Evolutionary conservation across 2,888 invertebrate species (phyloP).

Genomic region (Odontocerum albicorne): DNA sequence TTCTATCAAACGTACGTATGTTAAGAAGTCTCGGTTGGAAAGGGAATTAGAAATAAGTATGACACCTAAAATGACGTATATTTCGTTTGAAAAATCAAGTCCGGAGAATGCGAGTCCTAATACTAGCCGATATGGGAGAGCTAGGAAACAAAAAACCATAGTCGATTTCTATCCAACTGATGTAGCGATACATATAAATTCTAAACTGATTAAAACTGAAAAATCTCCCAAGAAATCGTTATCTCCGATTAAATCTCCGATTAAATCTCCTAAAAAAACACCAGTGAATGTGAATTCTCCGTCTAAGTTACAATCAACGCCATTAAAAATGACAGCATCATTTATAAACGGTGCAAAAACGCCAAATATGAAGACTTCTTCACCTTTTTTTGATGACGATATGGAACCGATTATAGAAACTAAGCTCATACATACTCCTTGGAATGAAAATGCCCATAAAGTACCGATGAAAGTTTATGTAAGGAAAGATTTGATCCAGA

Average conservation of each 20-base stretch:
- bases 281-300: constrained; percentile 15
- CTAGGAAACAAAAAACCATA: constrained; percentile 56
- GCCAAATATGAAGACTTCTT: background rate
- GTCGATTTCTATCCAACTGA: constrained; percentile 49
- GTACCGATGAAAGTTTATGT: constrained; percentile 49
- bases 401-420: constrained; percentile 1
- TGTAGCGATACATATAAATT: constrained; percentile 42
- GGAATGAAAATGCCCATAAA: constrained; percentile 41
- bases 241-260: constrained; percentile 40
- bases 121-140: constrained; percentile 63
- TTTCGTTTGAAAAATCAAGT: constrained; percentile 47
- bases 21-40: constrained; percentile 45
- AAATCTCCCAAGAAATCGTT: constrained; percentile 45
- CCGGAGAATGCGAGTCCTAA: constrained; percentile 43
- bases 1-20: constrained; percentile 6
- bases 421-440: constrained; percentile 20
- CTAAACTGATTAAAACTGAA: constrained; percentile 39
- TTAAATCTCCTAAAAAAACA: constrained; percentile 18
- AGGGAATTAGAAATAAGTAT: constrained; percentile 49
- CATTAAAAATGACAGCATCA: background rate
- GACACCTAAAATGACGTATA: constrained; percentile 49
- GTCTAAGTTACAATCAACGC: constrained; percentile 2
- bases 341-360: background rate
- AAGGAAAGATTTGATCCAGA: constrained; percentile 51
- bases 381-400: background rate